These are phyloP conservation scores for Drosophila rellima DNA, from an alignment of 2,888 invertebrate species.

Conservation along the genomic window DNA sequence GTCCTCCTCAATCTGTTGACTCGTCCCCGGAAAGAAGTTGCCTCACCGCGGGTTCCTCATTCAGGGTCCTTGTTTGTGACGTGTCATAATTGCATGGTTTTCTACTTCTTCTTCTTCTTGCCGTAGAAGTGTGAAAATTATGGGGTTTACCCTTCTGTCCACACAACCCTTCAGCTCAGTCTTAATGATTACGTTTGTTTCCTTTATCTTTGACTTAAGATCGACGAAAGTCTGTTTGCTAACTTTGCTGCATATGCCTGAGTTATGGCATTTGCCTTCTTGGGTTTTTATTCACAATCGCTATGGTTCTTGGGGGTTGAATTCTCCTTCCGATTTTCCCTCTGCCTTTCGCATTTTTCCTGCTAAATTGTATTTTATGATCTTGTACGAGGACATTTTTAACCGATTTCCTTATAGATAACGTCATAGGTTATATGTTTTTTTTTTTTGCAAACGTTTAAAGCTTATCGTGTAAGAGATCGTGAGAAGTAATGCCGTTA, in stretches of 20 bases:
- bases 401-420: slow-evolving; percentile 58
- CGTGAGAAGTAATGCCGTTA: slow-evolving; percentile 68
- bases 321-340: slow-evolving; percentile 23
- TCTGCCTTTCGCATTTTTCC: slow-evolving; percentile 42
- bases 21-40: slow-evolving; percentile 18
- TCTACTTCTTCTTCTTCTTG: slow-evolving; percentile 4
- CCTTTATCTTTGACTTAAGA: slow-evolving; percentile 67
- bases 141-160: slow-evolving; percentile 55
- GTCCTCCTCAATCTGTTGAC: slow-evolving; percentile 51
- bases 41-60: slow-evolving; percentile 61
- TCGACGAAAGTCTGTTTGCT: slow-evolving; percentile 58
- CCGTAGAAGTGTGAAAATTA: slow-evolving; percentile 77
- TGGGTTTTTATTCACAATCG: slow-evolving; percentile 46
- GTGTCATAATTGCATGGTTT: slow-evolving; percentile 78
- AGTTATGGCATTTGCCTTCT: slow-evolving; percentile 61
- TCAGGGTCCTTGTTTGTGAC: slow-evolving; percentile 45
- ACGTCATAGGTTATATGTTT: slow-evolving; percentile 20
- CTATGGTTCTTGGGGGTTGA: slow-evolving; percentile 59
- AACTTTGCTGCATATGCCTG: slow-evolving; percentile 72
- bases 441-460: slow-evolving; percentile 65
- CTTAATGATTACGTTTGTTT: slow-evolving; percentile 73
- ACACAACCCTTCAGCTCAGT: slow-evolving; percentile 57
- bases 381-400: slow-evolving; percentile 44
- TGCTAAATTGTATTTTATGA: slow-evolving; percentile 72
- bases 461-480: slow-evolving; percentile 63